Evolutionary conservation across 2,888 invertebrate species (phyloP), one percentile per base, ranked within the genome.

Genomic region (Stramonita haemastoma): DNA sequence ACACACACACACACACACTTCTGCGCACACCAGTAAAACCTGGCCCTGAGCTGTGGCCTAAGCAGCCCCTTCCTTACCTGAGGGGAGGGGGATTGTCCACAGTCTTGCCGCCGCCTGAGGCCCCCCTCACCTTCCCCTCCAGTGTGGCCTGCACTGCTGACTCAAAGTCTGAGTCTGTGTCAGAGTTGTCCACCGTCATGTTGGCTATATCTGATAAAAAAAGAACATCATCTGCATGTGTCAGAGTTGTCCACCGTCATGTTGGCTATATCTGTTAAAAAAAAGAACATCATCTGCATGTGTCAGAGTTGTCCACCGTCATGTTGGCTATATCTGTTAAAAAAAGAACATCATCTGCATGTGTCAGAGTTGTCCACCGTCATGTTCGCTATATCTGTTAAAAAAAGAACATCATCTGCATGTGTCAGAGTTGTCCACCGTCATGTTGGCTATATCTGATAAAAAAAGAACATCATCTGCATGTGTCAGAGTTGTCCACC

Each of bases 61-160:
- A 8, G 22, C 4, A 60, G 19, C 19, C 60, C 13, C 22, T 57
- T 57, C 11, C 15, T 60, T 19, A 60, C 60, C 15, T 60, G 13
- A 60, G 22, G 13, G 19, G 22, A 17, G 32, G n/a, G 26, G n/a
- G n/a, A n/a, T 13, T 73, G 8, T 73, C 77, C 29, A 11, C 32
- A 32, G 77, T 17, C 77, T 79, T 85, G 17, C 15, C 86, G 17
- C 15, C 86, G 57, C 66, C 29, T 11, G 57, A 26, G 66, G 79
- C 13, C 85, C 56, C 88, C 22, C 26, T 57, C 8, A 66, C 57
- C 60, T 83, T 98, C 15, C 91, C 92, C 36, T 91, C 87, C 32
- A 92, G 79, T 32, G 91, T 92, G 29, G 92, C 91, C 79, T 93
- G 90, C 29, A 94, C 89, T 13, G 92, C 92, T 46, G 92, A 92